Conservation (phyloP, 2,113 vertebrate species). For the Globicephala melas region DNA sequence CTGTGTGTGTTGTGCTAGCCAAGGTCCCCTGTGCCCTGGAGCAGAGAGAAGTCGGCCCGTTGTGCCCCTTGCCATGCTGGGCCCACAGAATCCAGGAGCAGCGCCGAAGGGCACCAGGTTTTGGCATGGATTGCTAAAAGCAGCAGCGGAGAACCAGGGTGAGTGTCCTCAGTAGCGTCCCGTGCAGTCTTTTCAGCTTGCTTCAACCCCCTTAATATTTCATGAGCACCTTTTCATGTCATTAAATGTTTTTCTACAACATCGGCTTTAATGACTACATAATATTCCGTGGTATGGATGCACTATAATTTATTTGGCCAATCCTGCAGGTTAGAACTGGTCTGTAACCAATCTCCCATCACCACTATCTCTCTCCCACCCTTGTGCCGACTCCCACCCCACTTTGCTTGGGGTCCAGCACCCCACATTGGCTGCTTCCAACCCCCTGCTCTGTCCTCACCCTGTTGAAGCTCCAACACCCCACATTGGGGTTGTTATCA, state of each 20-base stretch:
- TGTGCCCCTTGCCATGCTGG: not conserved
- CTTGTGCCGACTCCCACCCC: not conserved
- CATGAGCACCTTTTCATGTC: not conserved
- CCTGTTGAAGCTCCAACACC: not conserved
- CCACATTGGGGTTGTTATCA: not conserved
- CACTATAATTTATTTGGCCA: not conserved
- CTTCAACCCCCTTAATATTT: not conserved
- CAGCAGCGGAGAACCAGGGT: not conserved
- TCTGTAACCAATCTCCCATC: not conserved
- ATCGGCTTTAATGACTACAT: not conserved
- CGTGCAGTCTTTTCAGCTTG: too few species aligned
- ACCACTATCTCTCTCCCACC: too few species aligned
- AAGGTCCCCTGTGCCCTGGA: fast-evolving
- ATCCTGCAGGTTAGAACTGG: not conserved
- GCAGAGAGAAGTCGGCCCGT: too few species aligned
- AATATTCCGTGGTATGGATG: not conserved
- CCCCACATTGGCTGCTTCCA: not conserved
- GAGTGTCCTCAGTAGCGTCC: fast-evolving
- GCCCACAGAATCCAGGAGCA: not conserved
- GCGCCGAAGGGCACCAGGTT: not conserved
- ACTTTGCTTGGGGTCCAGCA: not conserved
- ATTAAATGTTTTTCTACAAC: not conserved
- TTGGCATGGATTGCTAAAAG: not conserved
- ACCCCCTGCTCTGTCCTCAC: not conserved
- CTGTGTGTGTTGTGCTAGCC: not conserved